These are phyloP conservation scores for Labeo calbasu DNA, from an alignment of 2,797 vertebrate genomes.

Conservation along the genomic window DNA sequence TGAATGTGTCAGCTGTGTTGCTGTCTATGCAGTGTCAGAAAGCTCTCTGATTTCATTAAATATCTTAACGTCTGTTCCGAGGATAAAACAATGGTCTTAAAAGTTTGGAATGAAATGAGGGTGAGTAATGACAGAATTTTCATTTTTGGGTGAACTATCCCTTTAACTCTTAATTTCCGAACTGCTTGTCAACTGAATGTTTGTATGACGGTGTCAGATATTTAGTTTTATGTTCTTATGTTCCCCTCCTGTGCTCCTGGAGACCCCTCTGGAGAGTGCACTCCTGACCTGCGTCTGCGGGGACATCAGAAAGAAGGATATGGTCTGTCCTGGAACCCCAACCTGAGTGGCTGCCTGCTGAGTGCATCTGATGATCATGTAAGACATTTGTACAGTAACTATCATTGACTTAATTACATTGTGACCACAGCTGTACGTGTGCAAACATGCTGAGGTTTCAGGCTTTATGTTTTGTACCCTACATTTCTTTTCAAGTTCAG, in stretches of 20 bases:
- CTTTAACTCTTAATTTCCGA: background rate
- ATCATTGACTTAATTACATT: background rate
- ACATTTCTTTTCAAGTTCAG: background rate
- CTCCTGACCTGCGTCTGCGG: constrained; percentile 91
- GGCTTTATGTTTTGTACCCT: background rate
- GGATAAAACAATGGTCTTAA: too few species aligned
- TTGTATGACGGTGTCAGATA: background rate
- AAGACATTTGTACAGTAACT: constrained; percentile 57
- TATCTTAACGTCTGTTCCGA: too few species aligned
- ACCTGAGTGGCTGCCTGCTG: constrained; percentile 93
- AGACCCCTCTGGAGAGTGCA: constrained; percentile 98
- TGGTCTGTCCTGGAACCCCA: constrained; percentile 97
- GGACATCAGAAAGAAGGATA: constrained; percentile 99
- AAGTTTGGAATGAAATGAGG: too few species aligned
- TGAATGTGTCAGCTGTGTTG: too few species aligned
- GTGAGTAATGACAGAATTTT: too few species aligned
- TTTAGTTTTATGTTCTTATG: background rate
- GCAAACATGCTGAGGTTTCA: background rate
- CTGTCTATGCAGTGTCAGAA: too few species aligned
- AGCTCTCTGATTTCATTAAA: too few species aligned
- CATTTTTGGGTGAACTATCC: too few species aligned
- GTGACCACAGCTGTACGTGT: background rate
- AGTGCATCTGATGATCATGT: constrained; percentile 98
- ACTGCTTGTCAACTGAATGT: background rate
- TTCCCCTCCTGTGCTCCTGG: background rate